Evolutionary conservation across 2,113 vertebrate species (phyloP).

Genomic region (Oryzias javanicus): DNA sequence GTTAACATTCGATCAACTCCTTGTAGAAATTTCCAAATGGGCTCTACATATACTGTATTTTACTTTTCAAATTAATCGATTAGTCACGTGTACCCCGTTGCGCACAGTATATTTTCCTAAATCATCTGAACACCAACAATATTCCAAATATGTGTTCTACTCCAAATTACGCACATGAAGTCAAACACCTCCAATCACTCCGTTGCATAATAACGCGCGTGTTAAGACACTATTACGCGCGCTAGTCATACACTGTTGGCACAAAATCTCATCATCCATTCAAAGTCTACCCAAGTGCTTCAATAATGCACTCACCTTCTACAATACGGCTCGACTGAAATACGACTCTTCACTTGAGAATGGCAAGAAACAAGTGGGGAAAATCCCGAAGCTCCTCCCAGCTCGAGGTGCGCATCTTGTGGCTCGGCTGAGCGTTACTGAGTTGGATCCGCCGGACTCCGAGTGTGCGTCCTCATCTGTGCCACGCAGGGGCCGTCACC

Average conservation of each 20-base stretch:
- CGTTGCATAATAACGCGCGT: not conserved
- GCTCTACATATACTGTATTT: not conserved
- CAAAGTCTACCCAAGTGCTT: constrained; percentile 2
- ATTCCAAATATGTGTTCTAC: not conserved
- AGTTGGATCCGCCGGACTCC: constrained; percentile 29
- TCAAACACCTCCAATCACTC: constrained; percentile 16
- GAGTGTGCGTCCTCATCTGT: constrained; percentile 29
- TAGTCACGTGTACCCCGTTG: constrained; percentile 20
- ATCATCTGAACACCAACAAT: constrained; percentile 18
- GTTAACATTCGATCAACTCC: constrained; percentile 37
- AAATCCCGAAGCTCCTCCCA: constrained; percentile 67
- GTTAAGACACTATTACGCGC: not conserved
- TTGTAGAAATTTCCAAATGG: constrained; percentile 20
- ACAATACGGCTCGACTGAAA: constrained; percentile 40
- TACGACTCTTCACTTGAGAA: constrained; percentile 46
- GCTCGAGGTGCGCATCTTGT: constrained; percentile 58
- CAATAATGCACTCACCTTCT: constrained; percentile 65
- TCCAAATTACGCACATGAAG: constrained; percentile 51
- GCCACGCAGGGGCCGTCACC: constrained; percentile 4
- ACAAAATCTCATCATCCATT: not conserved
- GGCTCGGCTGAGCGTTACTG: constrained; percentile 41
- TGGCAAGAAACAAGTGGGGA: constrained; percentile 41
- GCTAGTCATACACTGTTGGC: not conserved
- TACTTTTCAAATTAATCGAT: not conserved
- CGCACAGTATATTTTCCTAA: not conserved